phyloP scores from a whole-genome alignment of 2,888 invertebrate genomes.

The Drosophila trichaetosa region DNA sequence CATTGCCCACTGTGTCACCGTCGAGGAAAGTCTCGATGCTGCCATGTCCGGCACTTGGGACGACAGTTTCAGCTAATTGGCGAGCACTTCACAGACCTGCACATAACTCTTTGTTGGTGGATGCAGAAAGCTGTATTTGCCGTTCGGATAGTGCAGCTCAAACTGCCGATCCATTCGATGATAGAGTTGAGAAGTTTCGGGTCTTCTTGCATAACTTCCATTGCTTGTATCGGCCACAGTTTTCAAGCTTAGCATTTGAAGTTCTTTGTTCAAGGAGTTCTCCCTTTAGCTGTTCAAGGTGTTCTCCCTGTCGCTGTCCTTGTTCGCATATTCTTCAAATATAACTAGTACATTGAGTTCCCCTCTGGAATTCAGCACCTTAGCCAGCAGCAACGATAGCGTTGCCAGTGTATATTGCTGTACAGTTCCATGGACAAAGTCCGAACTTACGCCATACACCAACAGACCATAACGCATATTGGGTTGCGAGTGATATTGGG shows the following conservation, averaged over 20 bases:
- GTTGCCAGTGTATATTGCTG: slow-evolving; percentile 67
- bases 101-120: slow-evolving; percentile 60
- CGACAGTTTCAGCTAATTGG: slow-evolving; percentile 78
- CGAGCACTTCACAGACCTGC: slow-evolving; percentile 76
- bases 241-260: background rate
- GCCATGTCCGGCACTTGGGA: slow-evolving; percentile 31
- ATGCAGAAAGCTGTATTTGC: slow-evolving; percentile 63
- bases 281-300: no score
- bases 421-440: slow-evolving; percentile 27
- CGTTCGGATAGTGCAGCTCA: slow-evolving; percentile 59
- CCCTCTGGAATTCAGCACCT: slow-evolving; percentile 25
- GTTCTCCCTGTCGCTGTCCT: slow-evolving; percentile 2
- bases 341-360: slow-evolving; percentile 31
- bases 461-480: slow-evolving; percentile 63
- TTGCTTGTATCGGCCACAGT: no score
- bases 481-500: slow-evolving; percentile 34
- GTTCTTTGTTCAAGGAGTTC: background rate
- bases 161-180: slow-evolving; percentile 21
- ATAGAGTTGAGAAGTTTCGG: background rate
- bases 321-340: slow-evolving; percentile 28
- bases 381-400: slow-evolving; percentile 71
- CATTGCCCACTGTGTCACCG: no score
- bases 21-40: no score
- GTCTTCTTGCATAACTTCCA: background rate
- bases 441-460: slow-evolving; percentile 50